These are phyloP conservation scores for Aythya baeri DNA, from an alignment of 2,113 vertebrate species.

Conservation along the genomic window DNA sequence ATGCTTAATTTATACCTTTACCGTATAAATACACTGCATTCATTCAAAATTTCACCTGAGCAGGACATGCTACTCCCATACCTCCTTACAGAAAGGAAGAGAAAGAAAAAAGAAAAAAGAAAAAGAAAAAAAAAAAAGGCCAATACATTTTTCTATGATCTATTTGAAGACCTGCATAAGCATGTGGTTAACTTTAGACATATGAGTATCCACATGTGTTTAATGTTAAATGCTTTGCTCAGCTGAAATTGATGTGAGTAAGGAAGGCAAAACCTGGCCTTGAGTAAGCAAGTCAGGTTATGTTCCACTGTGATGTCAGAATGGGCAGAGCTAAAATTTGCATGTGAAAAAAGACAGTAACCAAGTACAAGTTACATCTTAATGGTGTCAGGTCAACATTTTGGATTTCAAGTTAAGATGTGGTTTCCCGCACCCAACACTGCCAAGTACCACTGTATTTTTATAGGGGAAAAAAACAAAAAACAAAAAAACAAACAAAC, in stretches of 20 bases:
- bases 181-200: background rate
- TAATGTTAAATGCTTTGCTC: background rate
- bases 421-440: constrained; percentile 35
- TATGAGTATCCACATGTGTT: constrained; percentile 27
- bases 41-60: background rate
- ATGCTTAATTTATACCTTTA: background rate
- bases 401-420: constrained; percentile 51
- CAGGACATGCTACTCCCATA: background rate
- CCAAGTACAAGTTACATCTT: background rate
- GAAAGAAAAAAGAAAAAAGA: background rate
- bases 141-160: background rate
- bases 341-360: background rate
- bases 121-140: too few relatives aligned
- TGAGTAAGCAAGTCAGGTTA: background rate
- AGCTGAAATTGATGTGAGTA: background rate
- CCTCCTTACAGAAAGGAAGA: background rate
- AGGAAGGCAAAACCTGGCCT: background rate
- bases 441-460: constrained; percentile 42
- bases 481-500: too few relatives aligned
- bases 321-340: constrained; percentile 66
- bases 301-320: background rate
- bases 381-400: constrained; percentile 71
- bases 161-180: background rate
- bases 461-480: background rate
- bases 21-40: background rate